Percentiles rank a stretch among this genome's conserved stretches.
These are phyloP conservation scores for Clitarchus hookeri DNA, from an alignment of 2,888 invertebrate species.

Conservation along the genomic window DNA sequence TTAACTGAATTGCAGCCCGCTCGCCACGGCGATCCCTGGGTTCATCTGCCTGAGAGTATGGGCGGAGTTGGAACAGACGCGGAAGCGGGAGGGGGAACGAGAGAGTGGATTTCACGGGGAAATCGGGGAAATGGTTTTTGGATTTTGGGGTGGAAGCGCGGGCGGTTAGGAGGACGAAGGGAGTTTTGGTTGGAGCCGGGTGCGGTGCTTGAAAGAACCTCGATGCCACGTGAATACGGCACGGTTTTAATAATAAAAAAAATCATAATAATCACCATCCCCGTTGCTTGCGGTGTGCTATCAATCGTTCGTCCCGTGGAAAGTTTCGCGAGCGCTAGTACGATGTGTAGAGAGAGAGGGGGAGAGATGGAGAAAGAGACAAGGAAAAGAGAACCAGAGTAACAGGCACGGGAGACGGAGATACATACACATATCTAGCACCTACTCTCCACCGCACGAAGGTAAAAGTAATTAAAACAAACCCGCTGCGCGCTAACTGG, in stretches of 20 bases:
- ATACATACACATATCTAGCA: not conserved
- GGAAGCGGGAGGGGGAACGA: not conserved
- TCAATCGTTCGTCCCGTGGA: not conserved
- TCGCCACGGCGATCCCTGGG: not conserved
- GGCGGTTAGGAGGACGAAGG: too few relatives aligned
- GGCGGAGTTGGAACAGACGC: not conserved
- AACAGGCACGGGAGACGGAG: not conserved
- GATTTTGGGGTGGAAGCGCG: too few relatives aligned
- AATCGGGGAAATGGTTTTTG: too few relatives aligned
- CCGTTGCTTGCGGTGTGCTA: too few relatives aligned
- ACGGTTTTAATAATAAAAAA: too few relatives aligned
- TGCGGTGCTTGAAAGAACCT: too few relatives aligned
- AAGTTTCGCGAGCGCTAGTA: not conserved
- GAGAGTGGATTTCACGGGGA: too few relatives aligned
- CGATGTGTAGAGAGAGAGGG: not conserved
- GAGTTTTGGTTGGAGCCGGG: too few relatives aligned
- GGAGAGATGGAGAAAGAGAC: not conserved
- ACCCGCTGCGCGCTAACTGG: constrained; percentile 14
- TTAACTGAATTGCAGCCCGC: not conserved
- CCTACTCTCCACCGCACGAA: not conserved
- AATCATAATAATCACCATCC: too few relatives aligned
- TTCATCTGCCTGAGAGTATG: not conserved
- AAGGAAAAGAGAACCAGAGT: not conserved
- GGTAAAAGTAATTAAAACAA: constrained; percentile 14
- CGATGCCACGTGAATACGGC: too few relatives aligned